These are phyloP conservation scores for Dipodomys spectabilis DNA, from an alignment of 2,113 vertebrate genomes.

Conservation along the genomic window DNA sequence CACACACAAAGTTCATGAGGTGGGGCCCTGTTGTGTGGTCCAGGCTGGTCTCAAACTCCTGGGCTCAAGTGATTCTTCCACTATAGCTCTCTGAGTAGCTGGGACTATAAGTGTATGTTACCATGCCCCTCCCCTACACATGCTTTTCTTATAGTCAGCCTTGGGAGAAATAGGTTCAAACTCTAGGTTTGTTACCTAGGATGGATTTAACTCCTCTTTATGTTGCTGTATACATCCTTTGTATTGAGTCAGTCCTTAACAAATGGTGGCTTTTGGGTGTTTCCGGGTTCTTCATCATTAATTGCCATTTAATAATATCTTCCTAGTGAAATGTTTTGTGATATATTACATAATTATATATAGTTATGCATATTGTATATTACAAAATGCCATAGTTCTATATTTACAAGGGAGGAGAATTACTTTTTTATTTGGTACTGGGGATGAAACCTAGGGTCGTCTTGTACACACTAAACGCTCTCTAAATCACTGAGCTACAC, in stretches of 20 bases:
- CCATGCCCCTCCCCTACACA: not conserved
- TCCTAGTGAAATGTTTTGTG: not conserved
- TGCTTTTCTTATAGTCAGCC: not conserved
- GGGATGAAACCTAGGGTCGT: not conserved
- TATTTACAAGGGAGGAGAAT: slow-evolving; percentile 43
- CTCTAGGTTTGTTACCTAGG: not conserved
- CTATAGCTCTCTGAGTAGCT: not conserved
- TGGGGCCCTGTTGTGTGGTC: not conserved
- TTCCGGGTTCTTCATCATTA: not conserved
- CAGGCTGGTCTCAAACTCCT: not conserved
- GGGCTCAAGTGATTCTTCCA: not conserved
- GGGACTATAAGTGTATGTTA: not conserved
- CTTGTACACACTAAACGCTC: not conserved
- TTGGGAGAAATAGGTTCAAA: not conserved
- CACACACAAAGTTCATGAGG: not conserved
- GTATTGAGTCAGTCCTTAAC: slow-evolving; percentile 23
- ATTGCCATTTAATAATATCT: not conserved
- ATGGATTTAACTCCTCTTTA: not conserved
- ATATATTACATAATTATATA: not conserved
- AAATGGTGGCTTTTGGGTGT: slow-evolving; percentile 37
- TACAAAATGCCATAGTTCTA: slow-evolving; percentile 26
- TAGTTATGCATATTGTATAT: not conserved
- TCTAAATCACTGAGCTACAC: not conserved
- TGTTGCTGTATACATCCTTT: not conserved
- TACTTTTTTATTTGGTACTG: not conserved